Percentiles rank a stretch among this genome's conserved stretches.
Evolutionary conservation across 2,113 vertebrate genomes (phyloP).

Genomic region (Pseudopodoces humilis): DNA sequence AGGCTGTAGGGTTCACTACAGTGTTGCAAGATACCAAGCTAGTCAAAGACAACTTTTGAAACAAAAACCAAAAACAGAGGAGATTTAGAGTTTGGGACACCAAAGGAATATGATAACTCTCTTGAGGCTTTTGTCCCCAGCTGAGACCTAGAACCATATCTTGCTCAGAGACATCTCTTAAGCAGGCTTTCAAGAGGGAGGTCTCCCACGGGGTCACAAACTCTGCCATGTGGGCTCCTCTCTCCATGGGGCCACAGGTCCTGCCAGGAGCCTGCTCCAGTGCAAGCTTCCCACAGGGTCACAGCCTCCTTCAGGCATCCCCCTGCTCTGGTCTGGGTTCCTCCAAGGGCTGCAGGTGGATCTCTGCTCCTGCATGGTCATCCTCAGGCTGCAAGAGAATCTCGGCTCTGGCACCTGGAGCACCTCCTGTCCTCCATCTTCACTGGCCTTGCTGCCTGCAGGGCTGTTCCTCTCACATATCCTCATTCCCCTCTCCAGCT

Average conservation of each 20-base stretch:
- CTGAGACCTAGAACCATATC: neutral
- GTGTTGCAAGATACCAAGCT: neutral
- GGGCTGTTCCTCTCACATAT: neutral
- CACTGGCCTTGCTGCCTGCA: neutral
- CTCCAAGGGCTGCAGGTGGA: neutral
- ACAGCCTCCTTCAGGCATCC: neutral
- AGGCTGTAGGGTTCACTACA: neutral
- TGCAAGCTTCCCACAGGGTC: neutral
- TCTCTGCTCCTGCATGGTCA: neutral
- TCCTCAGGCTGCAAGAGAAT: neutral
- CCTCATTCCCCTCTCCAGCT: neutral
- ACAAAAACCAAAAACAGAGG: neutral
- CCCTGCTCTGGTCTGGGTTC: neutral
- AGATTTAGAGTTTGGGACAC: neutral
- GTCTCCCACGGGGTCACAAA: neutral
- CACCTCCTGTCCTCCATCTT: neutral
- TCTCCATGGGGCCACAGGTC: neutral
- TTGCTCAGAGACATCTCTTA: neutral
- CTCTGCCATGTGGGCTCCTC: neutral
- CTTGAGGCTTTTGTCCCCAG: rapidly evolving
- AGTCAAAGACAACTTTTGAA: neutral
- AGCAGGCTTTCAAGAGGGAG: neutral
- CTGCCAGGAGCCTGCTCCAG: neutral
- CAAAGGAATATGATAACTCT: neutral
- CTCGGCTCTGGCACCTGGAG: neutral